These are phyloP conservation scores for Bombus picipes DNA, from an alignment of 1,140 invertebrate genomes.

Conservation along the genomic window DNA sequence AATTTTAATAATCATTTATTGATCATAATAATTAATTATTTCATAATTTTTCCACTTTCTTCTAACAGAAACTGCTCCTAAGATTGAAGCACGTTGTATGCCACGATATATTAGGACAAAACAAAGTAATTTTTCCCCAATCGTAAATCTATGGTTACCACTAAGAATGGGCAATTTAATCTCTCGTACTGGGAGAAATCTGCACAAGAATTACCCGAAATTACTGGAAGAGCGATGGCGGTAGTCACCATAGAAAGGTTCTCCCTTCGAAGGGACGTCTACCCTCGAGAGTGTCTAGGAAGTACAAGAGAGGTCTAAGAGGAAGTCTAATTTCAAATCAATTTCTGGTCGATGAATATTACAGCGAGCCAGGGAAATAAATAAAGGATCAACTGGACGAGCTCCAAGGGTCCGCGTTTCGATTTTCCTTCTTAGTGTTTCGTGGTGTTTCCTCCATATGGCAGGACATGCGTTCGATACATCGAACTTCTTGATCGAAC, in stretches of 20 bases:
- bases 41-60: neutral
- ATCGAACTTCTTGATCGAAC: conserved; percentile 57
- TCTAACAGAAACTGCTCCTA: neutral
- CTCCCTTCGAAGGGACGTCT: conserved; percentile 61
- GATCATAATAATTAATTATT: no score
- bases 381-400: conserved; percentile 73
- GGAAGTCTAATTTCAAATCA: conserved; percentile 78
- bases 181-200: conserved; percentile 1
- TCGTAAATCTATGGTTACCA: neutral
- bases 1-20: no score
- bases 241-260: conserved; percentile 51
- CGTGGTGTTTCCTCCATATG: neutral
- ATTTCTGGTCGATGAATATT: conserved; percentile 80
- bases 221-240: conserved; percentile 7
- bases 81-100: neutral
- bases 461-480: conserved; percentile 55
- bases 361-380: conserved; percentile 75
- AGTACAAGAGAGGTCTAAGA: conserved; percentile 53
- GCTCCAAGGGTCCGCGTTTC: conserved; percentile 52
- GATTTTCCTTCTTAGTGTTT: conserved; percentile 56
- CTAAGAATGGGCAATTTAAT: neutral
- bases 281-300: conserved; percentile 33
- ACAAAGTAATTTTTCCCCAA: neutral
- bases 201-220: conserved; percentile 13
- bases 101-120: neutral